phyloP scores from a whole-genome alignment of 1,140 invertebrate genomes.

The Trypoxylus dichotomus region DNA sequence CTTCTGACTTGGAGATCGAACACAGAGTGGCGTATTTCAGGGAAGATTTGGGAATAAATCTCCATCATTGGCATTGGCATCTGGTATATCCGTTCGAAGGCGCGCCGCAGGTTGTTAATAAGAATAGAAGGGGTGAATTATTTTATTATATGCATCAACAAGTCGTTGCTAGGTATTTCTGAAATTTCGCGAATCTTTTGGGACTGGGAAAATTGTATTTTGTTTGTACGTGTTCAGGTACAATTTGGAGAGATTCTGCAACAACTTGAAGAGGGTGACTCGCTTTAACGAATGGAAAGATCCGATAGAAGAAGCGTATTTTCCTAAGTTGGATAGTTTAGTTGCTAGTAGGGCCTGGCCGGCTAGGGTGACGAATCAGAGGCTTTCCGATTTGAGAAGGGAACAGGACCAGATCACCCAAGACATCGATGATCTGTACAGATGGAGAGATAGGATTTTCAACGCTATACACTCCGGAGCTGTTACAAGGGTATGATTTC shows the following conservation, averaged over 20 bases:
- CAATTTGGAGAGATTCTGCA: conserved; percentile 68
- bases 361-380: conserved; percentile 61
- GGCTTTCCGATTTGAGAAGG: conserved; percentile 65
- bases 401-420: conserved; percentile 66
- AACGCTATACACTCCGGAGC: conserved; percentile 66
- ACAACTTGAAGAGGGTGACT: conserved; percentile 60
- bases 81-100: conserved; percentile 72
- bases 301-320: conserved; percentile 68
- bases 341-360: conserved; percentile 67
- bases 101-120: conserved; percentile 60
- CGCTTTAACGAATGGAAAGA: conserved; percentile 64
- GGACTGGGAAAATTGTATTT: neutral
- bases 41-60: conserved; percentile 72
- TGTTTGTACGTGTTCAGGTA: conserved; percentile 57
- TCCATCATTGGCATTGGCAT: conserved; percentile 84
- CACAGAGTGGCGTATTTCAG: conserved; percentile 76
- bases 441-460: conserved; percentile 74
- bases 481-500: neutral
- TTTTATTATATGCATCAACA: conserved; percentile 80
- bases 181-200: conserved; percentile 30
- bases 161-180: conserved; percentile 58
- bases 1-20: conserved; percentile 70
- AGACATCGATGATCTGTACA: conserved; percentile 70
- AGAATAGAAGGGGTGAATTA: conserved; percentile 71
- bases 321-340: conserved; percentile 69